phyloP scores from a whole-genome alignment of 2,113 vertebrate genomes.

The Lophochroa leadbeateri region DNA sequence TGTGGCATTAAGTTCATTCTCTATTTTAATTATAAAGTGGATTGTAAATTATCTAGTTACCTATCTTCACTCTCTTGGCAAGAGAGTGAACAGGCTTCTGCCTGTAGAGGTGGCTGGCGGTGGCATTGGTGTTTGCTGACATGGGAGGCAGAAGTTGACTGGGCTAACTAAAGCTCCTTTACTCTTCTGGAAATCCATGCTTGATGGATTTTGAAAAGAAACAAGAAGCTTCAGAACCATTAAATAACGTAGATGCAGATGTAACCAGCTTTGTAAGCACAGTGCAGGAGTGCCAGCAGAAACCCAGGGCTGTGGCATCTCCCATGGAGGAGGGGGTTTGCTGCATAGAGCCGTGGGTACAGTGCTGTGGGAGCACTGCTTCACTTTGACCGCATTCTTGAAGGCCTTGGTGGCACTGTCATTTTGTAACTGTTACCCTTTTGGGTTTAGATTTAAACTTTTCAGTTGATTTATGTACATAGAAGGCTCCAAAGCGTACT shows the following conservation, averaged over 20 bases:
- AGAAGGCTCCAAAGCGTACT: neutral
- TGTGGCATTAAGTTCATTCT: neutral
- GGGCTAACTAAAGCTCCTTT: neutral
- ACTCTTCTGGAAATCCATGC: neutral
- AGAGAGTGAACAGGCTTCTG: neutral
- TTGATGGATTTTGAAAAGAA: neutral
- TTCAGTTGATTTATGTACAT: neutral
- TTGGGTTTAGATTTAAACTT: neutral
- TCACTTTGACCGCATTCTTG: neutral
- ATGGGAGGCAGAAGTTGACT: neutral
- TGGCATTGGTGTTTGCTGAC: rapidly evolving
- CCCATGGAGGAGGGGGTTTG: neutral
- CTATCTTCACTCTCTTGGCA: neutral
- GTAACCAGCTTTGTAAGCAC: rapidly evolving
- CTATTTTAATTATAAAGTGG: neutral
- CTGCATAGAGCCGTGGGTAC: rapidly evolving
- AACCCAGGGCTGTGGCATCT: neutral
- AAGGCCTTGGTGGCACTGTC: neutral
- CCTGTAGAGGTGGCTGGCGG: neutral
- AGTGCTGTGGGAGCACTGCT: neutral
- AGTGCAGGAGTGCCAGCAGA: rapidly evolving
- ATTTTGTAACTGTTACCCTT: neutral
- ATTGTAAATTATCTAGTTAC: neutral
- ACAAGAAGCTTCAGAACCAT: neutral
- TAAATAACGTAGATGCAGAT: neutral